phyloP scores from a whole-genome alignment of 2,888 invertebrate species.

The Cryptus armator region DNA sequence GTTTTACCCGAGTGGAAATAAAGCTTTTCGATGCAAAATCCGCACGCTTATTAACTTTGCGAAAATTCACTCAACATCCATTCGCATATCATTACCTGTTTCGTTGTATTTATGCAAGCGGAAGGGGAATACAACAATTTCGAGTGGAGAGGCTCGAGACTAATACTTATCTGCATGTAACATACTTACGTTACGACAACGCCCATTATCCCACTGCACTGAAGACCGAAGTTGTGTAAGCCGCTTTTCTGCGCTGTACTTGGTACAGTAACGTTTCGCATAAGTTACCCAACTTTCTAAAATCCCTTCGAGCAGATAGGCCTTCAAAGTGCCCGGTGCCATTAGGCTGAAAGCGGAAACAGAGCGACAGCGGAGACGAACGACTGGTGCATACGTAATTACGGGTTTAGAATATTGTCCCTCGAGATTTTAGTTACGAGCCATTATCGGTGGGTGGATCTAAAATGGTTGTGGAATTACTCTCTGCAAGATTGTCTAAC shows the following conservation, averaged over 20 bases:
- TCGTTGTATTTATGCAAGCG: neutral
- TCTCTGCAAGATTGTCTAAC: neutral
- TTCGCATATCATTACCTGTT: neutral
- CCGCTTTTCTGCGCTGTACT: conserved; percentile 3
- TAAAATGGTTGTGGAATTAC: neutral
- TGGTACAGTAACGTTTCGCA: neutral
- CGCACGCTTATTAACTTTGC: neutral
- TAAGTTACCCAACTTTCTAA: neutral
- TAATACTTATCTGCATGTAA: conserved; percentile 6
- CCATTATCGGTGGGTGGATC: neutral
- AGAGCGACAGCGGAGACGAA: neutral
- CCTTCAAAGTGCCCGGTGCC: neutral
- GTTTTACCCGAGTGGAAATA: neutral
- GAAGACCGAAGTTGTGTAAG: neutral
- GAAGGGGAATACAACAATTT: neutral
- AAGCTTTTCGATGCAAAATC: conserved; percentile 20
- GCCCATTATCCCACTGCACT: conserved; percentile 4
- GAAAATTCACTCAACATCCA: neutral
- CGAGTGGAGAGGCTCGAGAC: neutral
- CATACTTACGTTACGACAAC: neutral
- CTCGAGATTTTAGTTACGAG: neutral
- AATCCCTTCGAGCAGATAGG: neutral
- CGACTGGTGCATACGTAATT: neutral
- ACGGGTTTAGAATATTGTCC: neutral
- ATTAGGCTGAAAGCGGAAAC: neutral